Conservation (phyloP, 2,797 vertebrate genomes). For the Megaceryle alcyon region DNA sequence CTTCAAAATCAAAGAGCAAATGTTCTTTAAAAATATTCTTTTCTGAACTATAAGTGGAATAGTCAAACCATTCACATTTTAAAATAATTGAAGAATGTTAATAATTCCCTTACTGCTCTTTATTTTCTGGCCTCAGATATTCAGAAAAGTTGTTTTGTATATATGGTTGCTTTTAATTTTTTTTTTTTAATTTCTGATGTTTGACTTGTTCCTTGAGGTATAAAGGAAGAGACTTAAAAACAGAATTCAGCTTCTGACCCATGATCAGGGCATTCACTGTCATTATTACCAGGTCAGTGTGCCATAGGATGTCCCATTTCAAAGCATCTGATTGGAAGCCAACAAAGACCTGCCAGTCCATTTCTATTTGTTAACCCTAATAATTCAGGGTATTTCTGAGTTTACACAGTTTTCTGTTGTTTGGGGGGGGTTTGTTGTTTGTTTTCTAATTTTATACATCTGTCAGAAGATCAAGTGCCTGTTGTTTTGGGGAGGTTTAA, state of each 20-base stretch:
- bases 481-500: neutral
- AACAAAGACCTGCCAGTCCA: neutral
- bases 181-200: neutral
- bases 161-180: rapidly evolving
- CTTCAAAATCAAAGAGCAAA: neutral
- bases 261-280: neutral
- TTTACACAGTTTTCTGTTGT: neutral
- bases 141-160: neutral
- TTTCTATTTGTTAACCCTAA: neutral
- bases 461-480: neutral
- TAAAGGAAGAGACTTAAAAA: neutral
- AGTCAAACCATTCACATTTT: neutral
- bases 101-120: neutral
- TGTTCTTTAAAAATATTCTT: neutral
- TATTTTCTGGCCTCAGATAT: neutral
- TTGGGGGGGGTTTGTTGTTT: rapidly evolving
- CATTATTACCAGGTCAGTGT: neutral
- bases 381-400: neutral
- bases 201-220: neutral
- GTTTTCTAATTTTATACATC: neutral
- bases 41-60: neutral
- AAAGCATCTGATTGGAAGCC: neutral
- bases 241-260: neutral
- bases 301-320: neutral
- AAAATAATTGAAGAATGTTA: neutral